Evolutionary conservation across 2,797 vertebrate genomes (phyloP).

Genomic region (Gadopsis marmoratus): DNA sequence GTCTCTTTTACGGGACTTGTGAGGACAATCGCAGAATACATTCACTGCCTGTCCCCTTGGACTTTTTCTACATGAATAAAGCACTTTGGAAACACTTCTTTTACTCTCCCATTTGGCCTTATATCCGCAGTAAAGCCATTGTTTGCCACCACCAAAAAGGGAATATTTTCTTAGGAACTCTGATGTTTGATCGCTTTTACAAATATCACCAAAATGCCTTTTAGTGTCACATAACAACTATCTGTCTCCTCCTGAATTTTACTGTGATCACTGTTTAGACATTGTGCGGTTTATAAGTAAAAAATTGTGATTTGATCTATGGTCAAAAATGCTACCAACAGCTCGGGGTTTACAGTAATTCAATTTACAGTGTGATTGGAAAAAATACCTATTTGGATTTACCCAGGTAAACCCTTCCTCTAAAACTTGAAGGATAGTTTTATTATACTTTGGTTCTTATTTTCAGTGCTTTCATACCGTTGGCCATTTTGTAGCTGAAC

Average conservation of each 20-base stretch:
- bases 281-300: background rate
- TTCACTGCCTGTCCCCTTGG: slow-evolving; percentile 33
- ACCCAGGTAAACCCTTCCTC: too few species aligned
- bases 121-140: slow-evolving; percentile 3
- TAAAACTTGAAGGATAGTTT: background rate
- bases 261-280: background rate
- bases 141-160: slow-evolving; percentile 20
- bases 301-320: background rate
- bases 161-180: slow-evolving; percentile 30
- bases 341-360: background rate
- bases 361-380: background rate
- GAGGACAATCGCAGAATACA: slow-evolving; percentile 30
- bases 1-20: slow-evolving; percentile 16
- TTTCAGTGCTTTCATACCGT: background rate
- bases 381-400: background rate
- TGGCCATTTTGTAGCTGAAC: background rate
- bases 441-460: background rate
- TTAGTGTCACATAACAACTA: background rate
- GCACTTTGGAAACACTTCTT: slow-evolving; percentile 44
- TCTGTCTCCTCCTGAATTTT: background rate
- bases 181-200: slow-evolving; percentile 21
- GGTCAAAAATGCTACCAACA: background rate
- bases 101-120: slow-evolving; percentile 30
- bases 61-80: slow-evolving; percentile 50
- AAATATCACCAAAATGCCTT: slow-evolving; percentile 13